Evolutionary conservation across 2,797 vertebrate genomes (phyloP), one percentile per base, ranked within the genome.

Genomic region (Sciurus carolinensis): DNA sequence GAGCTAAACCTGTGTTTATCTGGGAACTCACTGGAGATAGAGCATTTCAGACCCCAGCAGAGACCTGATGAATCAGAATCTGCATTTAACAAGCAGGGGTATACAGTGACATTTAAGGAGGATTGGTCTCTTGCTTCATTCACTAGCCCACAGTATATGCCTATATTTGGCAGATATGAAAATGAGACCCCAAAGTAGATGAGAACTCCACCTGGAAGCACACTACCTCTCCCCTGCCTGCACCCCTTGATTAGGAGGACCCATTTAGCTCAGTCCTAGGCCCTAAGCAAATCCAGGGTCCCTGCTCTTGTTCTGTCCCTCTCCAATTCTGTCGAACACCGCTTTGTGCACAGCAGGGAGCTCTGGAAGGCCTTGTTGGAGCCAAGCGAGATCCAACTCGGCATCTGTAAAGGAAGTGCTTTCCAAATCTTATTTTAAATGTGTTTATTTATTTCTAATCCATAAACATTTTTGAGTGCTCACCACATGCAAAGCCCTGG

Each of bases 361-460:
- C 44, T 95, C 80, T 52, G 67, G 47, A 47, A 57, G 71, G 83
- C 39, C 62, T 80, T 8, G 17, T 12, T 73, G 80, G 80, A 67
- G 8, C 95, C 95, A 87, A 33, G 7, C 33, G 89, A 96, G 89
- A 59, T 75, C 69, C 42, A 1, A 15, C 1, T 1, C 59, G 59
- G 86, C 91, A 95, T 97, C 96, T 91, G 93, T 72, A 86, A 96
- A 93, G 89, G 94, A 95, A 97, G 71, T 87, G 93, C 88, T 91
- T 87, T 95, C 89, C 94, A 87, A 96, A 96, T 75, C 75, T 50
- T 87, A 81, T 97, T 97, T 94, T 85, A 95, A 97, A 93, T 95
- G 93, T 95, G 96, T 96, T 96, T 97, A 82, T 91, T 96, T 97
- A 96, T 93, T 94, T 96, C 94, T 95, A 85, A 90, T 66, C 69